Conservation (phyloP, 2,113 vertebrate species). For the Cichladusa arquata region DNA sequence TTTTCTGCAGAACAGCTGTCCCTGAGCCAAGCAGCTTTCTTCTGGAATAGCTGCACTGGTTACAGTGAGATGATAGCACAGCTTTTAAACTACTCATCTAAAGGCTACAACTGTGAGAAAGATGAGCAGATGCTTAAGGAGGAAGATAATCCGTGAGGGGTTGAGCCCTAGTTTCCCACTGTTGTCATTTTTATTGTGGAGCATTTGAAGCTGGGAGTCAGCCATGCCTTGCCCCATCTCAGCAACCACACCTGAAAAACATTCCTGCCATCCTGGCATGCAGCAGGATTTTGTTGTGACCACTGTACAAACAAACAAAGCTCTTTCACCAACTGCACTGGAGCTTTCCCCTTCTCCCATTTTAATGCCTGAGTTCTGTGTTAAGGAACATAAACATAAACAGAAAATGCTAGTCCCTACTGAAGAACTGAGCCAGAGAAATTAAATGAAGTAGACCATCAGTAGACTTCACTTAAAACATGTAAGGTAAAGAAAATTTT, state of each 20-base stretch:
- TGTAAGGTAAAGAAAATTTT: neutral
- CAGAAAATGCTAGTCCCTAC: neutral
- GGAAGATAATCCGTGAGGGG: neutral
- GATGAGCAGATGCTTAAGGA: neutral
- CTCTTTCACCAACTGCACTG: neutral
- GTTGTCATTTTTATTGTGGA: neutral
- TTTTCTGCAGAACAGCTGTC: conserved; percentile 40
- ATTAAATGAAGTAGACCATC: neutral
- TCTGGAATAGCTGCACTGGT: conserved; percentile 24
- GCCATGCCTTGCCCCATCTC: neutral
- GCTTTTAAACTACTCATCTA: conserved; percentile 18
- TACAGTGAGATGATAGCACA: neutral
- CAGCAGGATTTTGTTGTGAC: neutral
- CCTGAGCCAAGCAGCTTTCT: conserved; percentile 43
- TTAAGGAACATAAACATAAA: neutral
- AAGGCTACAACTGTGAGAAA: neutral
- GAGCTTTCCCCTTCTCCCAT: neutral
- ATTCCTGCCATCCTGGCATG: neutral
- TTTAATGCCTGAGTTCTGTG: neutral
- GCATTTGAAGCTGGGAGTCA: neutral
- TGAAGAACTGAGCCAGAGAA: neutral
- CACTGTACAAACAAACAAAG: neutral
- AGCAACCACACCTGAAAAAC: neutral
- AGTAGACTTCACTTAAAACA: neutral
- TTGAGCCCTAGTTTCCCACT: neutral